Conservation (phyloP, 2,797 vertebrate species). For the Huso huso region DNA sequence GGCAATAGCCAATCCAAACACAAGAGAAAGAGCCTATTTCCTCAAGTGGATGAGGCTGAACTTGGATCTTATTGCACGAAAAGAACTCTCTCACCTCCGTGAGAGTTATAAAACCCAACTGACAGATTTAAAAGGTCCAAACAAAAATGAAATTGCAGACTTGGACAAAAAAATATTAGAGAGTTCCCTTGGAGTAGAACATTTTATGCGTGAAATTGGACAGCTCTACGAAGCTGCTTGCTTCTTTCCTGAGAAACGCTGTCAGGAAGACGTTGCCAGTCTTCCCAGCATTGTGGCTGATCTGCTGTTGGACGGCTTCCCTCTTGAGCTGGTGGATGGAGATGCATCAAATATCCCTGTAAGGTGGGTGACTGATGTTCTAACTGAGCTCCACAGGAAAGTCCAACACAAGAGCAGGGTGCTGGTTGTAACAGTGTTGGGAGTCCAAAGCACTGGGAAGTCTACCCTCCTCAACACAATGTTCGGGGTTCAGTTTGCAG, state of each 20-base stretch:
- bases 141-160: constrained; percentile 35
- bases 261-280: constrained; percentile 44
- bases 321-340: no score
- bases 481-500: constrained; percentile 51
- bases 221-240: constrained; percentile 65
- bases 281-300: constrained; percentile 38
- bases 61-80: constrained; percentile 45
- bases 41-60: constrained; percentile 67
- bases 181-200: constrained; percentile 57
- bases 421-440: no score
- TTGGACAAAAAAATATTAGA: constrained; percentile 47
- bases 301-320: no score
- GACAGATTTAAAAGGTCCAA: constrained; percentile 20
- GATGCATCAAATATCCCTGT: no score
- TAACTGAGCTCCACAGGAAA: no score
- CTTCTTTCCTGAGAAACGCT: constrained; percentile 37
- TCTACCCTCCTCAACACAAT: not conserved
- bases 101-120: constrained; percentile 44
- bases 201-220: constrained; percentile 72
- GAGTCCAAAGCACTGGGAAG: no score
- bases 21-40: constrained; percentile 56
- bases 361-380: no score
- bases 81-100: constrained; percentile 36
- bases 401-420: no score
- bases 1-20: constrained; percentile 26